A percentile compares a stretch with the other conserved stretches of the same genome.
phyloP scores from a whole-genome alignment of 2,888 invertebrate genomes.

The Chromoteleia sp. region DNA sequence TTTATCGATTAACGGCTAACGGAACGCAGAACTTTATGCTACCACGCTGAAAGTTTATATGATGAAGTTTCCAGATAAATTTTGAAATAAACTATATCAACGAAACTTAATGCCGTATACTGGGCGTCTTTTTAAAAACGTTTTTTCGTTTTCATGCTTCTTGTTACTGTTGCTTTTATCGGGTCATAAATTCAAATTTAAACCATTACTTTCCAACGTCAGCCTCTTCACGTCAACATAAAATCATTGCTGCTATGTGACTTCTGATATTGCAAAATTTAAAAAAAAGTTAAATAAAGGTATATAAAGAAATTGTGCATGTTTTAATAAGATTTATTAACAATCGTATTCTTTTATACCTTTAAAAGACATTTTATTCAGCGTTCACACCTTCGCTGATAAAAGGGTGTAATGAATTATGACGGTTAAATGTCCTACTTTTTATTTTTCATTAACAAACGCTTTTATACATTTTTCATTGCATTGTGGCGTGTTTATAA shows the following conservation, averaged over 20 bases:
- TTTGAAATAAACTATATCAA: constrained; percentile 1
- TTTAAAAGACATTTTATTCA: background rate
- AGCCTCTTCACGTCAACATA: constrained; percentile 42
- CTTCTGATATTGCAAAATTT: constrained; percentile 26
- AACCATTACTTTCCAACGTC: constrained; percentile 49
- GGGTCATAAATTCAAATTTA: constrained; percentile 55
- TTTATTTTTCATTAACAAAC: background rate
- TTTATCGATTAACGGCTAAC: constrained; percentile 1
- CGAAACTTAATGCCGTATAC: constrained; percentile 6
- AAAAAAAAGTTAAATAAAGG: constrained; percentile 13
- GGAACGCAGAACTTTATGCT: background rate
- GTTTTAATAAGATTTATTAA: background rate
- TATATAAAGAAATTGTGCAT: constrained; percentile 5
- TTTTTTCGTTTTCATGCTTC: constrained; percentile 44
- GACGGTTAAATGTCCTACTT: background rate
- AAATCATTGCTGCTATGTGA: constrained; percentile 35
- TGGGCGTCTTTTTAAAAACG: constrained; percentile 17
- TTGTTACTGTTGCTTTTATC: constrained; percentile 51
- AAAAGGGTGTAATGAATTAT: constrained; percentile 8
- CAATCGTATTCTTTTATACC: background rate
- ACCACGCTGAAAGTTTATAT: background rate
- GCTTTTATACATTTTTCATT: no score
- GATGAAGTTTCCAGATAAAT: background rate
- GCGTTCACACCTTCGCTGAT: background rate
- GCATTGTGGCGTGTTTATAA: no score